These are phyloP conservation scores for Stenurella melanura DNA, from an alignment of 2,888 invertebrate species.

Conservation along the genomic window DNA sequence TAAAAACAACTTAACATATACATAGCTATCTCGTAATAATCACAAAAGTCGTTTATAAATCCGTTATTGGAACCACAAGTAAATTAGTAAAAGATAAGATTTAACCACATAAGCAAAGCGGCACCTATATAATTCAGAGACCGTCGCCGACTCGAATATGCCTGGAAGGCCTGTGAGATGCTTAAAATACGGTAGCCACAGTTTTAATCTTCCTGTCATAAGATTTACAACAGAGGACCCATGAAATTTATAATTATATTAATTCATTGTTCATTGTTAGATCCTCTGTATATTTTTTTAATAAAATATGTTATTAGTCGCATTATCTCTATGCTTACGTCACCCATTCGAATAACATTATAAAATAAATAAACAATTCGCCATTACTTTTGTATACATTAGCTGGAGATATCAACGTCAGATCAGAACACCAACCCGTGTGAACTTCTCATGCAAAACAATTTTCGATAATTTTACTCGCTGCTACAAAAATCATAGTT, in stretches of 20 bases:
- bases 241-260: slow-evolving; percentile 19
- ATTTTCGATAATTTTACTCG: slow-evolving; percentile 21
- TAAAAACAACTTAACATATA: background rate
- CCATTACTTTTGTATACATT: background rate
- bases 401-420: slow-evolving; percentile 34
- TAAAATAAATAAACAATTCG: slow-evolving; percentile 23
- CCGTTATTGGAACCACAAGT: slow-evolving; percentile 17
- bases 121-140: background rate
- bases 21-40: background rate
- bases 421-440: slow-evolving; percentile 42
- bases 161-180: background rate
- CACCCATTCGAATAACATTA: slow-evolving; percentile 14
- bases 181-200: slow-evolving; percentile 10
- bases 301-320: slow-evolving; percentile 4
- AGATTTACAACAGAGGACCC: background rate
- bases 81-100: background rate
- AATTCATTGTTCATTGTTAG: background rate
- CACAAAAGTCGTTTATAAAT: slow-evolving; percentile 4
- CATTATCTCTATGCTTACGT: background rate
- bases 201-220: slow-evolving; percentile 10
- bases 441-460: slow-evolving; percentile 34
- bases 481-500: slow-evolving; percentile 44
- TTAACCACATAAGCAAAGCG: slow-evolving; percentile 5
- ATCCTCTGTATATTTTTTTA: background rate
- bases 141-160: background rate